phyloP scores from a whole-genome alignment of 1,140 invertebrate species.

The Drosophila tsacasi region DNA sequence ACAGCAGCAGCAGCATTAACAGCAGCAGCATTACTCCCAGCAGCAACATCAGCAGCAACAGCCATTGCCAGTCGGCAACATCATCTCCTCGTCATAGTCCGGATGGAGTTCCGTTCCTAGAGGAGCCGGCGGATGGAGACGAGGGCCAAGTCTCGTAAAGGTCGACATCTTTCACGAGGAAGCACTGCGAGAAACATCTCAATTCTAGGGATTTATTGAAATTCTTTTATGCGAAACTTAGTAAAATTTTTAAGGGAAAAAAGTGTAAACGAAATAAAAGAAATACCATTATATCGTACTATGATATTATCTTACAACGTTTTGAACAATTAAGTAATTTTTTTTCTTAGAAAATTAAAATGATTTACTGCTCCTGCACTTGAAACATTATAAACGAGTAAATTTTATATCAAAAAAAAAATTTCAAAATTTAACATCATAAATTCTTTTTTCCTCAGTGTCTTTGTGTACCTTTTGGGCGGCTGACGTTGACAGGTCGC shows the following conservation, averaged over 20 bases:
- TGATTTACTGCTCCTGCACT: too few species aligned
- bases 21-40: conserved; percentile 13
- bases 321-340: too few species aligned
- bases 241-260: background rate
- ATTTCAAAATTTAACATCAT: too few species aligned
- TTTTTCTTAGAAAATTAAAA: too few species aligned
- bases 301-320: too few species aligned
- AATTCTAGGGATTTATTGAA: background rate
- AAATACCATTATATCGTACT: too few species aligned
- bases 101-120: conserved; percentile 27
- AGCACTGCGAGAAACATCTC: background rate
- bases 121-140: conserved; percentile 9
- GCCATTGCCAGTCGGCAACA: conserved; percentile 35
- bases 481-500: conserved; percentile 40
- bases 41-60: conserved; percentile 31
- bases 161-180: conserved; percentile 71
- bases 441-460: conserved; percentile 1
- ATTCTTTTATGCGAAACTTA: background rate
- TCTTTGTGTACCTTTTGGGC: conserved; percentile 5
- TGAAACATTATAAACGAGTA: too few species aligned
- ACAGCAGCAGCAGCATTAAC: conserved; percentile 31
- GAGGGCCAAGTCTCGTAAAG: conserved; percentile 53
- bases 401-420: background rate
- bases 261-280: too few species aligned
- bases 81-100: conserved; percentile 46